Base-by-base conservation (phyloP, 1,140 invertebrate genomes). In the Cryptotermes secundus region DNA sequence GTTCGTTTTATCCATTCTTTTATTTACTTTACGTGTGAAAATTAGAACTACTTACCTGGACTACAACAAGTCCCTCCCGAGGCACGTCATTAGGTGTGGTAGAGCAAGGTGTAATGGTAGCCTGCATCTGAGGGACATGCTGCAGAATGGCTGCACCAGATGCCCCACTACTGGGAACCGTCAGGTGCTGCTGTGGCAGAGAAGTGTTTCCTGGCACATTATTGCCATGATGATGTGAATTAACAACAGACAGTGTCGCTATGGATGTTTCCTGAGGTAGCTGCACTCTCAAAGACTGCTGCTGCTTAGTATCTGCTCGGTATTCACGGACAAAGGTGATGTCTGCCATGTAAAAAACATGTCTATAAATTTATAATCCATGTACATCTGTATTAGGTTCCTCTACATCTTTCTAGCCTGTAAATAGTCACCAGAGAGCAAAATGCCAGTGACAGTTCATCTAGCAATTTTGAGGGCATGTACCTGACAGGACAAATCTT, bases 171-270 rank as follows among this genome's bases (percentile, higher is more conserved):
- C n/a, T 65, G 36, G 80, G 65, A 34, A 53, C 35, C 24, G 31
- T n/a, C 26, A 85, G 59, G 45, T 82, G 79, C 9, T 83, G 82
- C 34, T 24, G 49, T 34, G 72, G 83, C 6, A 38, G 12, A 16
- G 49, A 49, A 72, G 59, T n/a, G 59, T 24, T 49, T 10, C n/a
- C 38, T n/a, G 59, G 7, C 14, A 19, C 36, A 81, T 24, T 38
- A 34, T 12, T 31, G n/a, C 45, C 34, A 31, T 87, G 88, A 87
- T 88, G 86, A 86, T 90, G 89, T 0, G 91, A 89, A 86, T 90
- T 92, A 24, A 95, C 94, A 31, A 95, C 93, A 9, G 93, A 94
- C 0, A 95, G 88, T 0, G 94, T 95, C 31, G 93, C 94, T 82
- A 94, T 90, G 85, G 91, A 86, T 19, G 45, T 36, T 24, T 42